Evolutionary conservation across 2,888 invertebrate species (phyloP), one percentile per base, ranked within the genome.

Genomic region (Eupithecia subumbrata): DNA sequence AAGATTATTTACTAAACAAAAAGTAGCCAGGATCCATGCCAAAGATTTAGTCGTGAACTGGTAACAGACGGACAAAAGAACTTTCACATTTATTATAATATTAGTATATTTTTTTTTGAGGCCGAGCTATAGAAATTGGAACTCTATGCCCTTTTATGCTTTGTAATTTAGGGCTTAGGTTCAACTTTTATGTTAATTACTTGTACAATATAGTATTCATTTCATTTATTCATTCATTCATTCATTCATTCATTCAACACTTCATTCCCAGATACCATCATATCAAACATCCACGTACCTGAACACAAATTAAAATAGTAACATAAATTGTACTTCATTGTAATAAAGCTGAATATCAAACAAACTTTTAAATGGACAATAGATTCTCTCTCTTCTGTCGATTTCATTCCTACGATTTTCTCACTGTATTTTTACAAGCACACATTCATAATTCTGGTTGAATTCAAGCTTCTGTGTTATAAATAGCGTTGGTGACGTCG

Each of bases 281-380:
- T n/a, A 66, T 40, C 66, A 64, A 30, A 16, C 25, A 64, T 16
- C 18, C 34, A 34, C 16, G n/a, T 16, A 34, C 37, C 64, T 40
- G 2, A 40, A 30, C 40, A 40, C n/a, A 22, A 11, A n/a, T 37
- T 12, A 22, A 67, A 37, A 40, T 22, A 25, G n/a, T 3, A 67
- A 67, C 16, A 1, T 40, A 37, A 67, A 40, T 12, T n/a, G 30
- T 34, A 67, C 34, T 37, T 22, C 45, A 45, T 69, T 73, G 69
- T 43, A 69, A 48, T 73, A 69, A 73, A 69, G 69, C 69, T 69
- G 45, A 69, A 69, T 63, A 60, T 43, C 8, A 52, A 67, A 40
- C 56, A 63, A 63, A 25, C 30, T 63, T 63, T 30, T 25, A 9
- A 22, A n/a, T n/a, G 3, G 2, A 22, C 56, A 22, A 30, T 30